Evolutionary conservation across 1,140 invertebrate species (phyloP), one percentile per base, ranked within the genome.

Genomic region (Agrypnia vestita): DNA sequence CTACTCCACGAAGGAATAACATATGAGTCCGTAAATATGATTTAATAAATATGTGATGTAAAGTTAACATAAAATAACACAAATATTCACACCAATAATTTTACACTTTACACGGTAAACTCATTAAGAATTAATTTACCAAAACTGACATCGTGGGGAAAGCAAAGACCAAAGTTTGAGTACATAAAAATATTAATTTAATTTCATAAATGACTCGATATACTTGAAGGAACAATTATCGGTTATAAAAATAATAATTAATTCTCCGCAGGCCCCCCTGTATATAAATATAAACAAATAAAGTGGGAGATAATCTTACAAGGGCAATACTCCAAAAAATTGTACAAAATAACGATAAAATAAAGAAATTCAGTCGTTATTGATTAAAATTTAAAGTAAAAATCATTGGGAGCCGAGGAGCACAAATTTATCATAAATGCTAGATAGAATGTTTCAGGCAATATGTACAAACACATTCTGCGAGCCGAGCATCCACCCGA

Each of bases 361-460:
- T 51, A 62, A 76, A 76, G 21, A 76, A 56, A 19, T 35, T 76
- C 75, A 76, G 75, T 76, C 75, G 47, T 73, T 56, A 76, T 62
- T 43, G 43, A 56, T 46, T 76, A 19, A 51, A 76, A 51, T 56
- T 76, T 76, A 44, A 76, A 11, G 59, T 76, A 44, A 76, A 35
- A 75, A 75, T 55, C 9, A 17, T 21, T 15, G 44, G 46, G 11
- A 76, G 56, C 59, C 15, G 43, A 64, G 61, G 46, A 25, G 21
- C 8, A 49, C 19, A 17, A 69, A 77, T 49, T 73, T 79, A 69
- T 64, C 51, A 73, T 79, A 82, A 82, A 82, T 82, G 81, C 81
- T 77, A 77, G 77, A 76, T 69, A 77, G 81, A 80, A 82, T 80
- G 81, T 79, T 81, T 77, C 47, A 73, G 79, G 78, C 47, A 51